These are phyloP conservation scores for Macroglossus sobrinus DNA, from an alignment of 2,113 vertebrate species.

Conservation along the genomic window DNA sequence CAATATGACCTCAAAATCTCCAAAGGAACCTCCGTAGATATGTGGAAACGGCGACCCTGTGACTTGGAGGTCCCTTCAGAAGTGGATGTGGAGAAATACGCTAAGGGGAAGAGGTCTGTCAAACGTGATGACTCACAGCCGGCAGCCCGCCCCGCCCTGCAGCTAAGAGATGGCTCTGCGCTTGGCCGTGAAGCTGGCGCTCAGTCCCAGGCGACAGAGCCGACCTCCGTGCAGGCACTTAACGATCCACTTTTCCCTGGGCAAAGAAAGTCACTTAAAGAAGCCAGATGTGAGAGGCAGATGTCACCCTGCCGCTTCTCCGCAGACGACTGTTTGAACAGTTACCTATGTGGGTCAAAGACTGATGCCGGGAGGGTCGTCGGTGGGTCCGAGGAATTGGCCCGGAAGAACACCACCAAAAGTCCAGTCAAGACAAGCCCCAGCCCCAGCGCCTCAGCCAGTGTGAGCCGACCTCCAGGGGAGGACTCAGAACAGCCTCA, in stretches of 20 bases:
- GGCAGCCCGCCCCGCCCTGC: constrained; percentile 87
- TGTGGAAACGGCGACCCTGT: constrained; percentile 90
- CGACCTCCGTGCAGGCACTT: constrained; percentile 86
- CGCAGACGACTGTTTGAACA: neutral
- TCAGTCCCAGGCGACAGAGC: constrained; percentile 86
- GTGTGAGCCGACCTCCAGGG: constrained; percentile 83
- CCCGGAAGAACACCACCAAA: constrained; percentile 84
- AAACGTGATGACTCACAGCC: constrained; percentile 85
- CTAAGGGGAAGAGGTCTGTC: constrained; percentile 87
- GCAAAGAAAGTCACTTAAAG: constrained; percentile 84
- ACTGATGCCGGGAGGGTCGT: constrained; percentile 87
- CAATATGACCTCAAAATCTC: constrained; percentile 89
- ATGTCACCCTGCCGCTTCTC: constrained; percentile 79
- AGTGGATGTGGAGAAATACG: constrained; percentile 92
- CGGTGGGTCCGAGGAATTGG: constrained; percentile 86
- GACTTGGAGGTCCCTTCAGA: constrained; percentile 89
- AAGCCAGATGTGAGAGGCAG: constrained; percentile 77
- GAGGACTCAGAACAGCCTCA: constrained; percentile 87
- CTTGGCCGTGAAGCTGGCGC: constrained; percentile 88
- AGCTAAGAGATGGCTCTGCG: constrained; percentile 86
- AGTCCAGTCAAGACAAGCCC: constrained; percentile 88
- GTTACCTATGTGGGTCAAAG: constrained; percentile 87
- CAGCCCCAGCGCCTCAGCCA: constrained; percentile 83
- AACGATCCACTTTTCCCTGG: constrained; percentile 90
- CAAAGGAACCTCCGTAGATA: constrained; percentile 91